Conservation (phyloP, 2,797 vertebrate species). For the Thaleichthys pacificus region DNA sequence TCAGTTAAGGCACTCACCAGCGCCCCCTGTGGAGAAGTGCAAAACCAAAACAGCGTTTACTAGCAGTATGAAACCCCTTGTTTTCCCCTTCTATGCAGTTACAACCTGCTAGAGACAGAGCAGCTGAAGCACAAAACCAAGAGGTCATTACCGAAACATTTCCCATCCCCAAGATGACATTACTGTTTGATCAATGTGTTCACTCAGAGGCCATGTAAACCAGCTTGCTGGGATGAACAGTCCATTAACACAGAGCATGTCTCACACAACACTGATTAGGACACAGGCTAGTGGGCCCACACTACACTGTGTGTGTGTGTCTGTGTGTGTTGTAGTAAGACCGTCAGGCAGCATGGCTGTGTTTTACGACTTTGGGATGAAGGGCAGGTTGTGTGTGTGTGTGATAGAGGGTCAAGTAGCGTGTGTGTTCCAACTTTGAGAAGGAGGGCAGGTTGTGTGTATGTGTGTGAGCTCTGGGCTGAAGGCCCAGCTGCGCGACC, state of each 20-base stretch:
- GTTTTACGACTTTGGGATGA: too few relatives aligned
- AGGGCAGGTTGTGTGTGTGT: conserved; percentile 1
- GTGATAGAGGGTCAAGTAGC: not conserved
- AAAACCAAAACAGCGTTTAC: not conserved
- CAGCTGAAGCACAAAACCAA: conserved; percentile 2
- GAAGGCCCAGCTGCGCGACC: conserved; percentile 13
- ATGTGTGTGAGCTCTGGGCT: not conserved
- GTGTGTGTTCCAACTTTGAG: too few relatives aligned
- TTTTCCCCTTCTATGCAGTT: too few relatives aligned
- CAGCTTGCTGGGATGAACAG: conserved; percentile 5
- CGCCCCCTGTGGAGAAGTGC: conserved; percentile 81
- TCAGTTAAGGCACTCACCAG: conserved; percentile 99
- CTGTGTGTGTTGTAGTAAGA: not conserved
- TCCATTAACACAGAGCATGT: not conserved
- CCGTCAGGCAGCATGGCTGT: too few relatives aligned
- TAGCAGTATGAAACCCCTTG: not conserved
- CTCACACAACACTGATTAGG: not conserved
- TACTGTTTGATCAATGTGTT: conserved; percentile 27
- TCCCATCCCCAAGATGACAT: conserved; percentile 18
- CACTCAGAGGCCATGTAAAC: conserved; percentile 21
- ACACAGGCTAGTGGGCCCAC: not conserved
- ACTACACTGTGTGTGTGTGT: not conserved
- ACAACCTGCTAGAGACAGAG: not conserved
- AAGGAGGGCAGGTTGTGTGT: not conserved
- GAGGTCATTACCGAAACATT: conserved; percentile 9